These are phyloP conservation scores for Seira sanloemensis DNA, from an alignment of 2,888 invertebrate genomes.

Conservation along the genomic window DNA sequence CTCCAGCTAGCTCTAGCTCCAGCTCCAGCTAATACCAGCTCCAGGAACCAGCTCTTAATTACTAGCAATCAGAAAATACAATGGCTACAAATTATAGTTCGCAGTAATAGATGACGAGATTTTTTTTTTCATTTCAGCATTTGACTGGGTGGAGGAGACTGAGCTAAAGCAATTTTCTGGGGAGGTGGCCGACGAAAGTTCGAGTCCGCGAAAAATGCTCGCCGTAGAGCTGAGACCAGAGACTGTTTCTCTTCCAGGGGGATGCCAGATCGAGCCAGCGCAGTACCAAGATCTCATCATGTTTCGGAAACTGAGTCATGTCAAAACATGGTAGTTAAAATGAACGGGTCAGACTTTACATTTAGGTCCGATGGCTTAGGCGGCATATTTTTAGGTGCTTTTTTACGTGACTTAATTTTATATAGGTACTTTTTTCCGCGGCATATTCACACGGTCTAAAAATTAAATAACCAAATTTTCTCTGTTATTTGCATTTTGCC, in stretches of 20 bases:
- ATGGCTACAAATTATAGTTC: too few relatives aligned
- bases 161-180: conserved; percentile 60
- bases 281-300: conserved; percentile 71
- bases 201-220: conserved; percentile 44
- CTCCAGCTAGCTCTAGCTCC: too few relatives aligned
- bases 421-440: background rate
- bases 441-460: too few relatives aligned
- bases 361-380: too few relatives aligned
- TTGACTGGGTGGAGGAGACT: conserved; percentile 73
- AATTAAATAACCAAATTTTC: too few relatives aligned
- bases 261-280: conserved; percentile 69
- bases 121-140: conserved; percentile 58
- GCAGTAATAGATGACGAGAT: background rate
- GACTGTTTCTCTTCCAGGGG: conserved; percentile 71
- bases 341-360: too few relatives aligned
- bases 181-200: conserved; percentile 22
- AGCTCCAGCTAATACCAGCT: too few relatives aligned
- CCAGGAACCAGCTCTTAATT: too few relatives aligned
- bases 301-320: conserved; percentile 71
- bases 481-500: too few relatives aligned
- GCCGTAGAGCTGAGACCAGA: conserved; percentile 60
- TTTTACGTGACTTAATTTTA: background rate
- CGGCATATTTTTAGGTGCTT: too few relatives aligned
- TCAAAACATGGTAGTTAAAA: conserved; percentile 72
- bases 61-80: too few relatives aligned